These are phyloP conservation scores for Ruditapes philippinarum DNA, from an alignment of 1,140 invertebrate species.

Conservation along the genomic window DNA sequence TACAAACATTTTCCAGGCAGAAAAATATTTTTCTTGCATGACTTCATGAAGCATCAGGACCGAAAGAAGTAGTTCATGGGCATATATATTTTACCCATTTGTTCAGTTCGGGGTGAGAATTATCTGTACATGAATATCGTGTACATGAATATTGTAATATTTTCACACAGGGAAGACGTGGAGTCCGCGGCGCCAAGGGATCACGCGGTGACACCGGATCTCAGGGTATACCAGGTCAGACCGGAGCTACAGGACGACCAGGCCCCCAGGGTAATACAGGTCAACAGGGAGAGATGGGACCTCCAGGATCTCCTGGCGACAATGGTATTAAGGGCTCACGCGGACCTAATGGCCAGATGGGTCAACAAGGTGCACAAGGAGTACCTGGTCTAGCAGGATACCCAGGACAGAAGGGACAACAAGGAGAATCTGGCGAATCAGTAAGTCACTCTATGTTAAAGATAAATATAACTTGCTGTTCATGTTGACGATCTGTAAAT, in stretches of 20 bases:
- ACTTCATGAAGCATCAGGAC: too few species aligned
- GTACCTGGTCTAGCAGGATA: constrained; percentile 72
- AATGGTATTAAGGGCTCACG: constrained; percentile 77
- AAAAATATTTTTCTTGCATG: too few species aligned
- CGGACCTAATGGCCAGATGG: constrained; percentile 73
- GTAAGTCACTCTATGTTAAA: constrained; percentile 67
- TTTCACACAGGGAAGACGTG: too few species aligned
- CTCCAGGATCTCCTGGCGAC: constrained; percentile 74
- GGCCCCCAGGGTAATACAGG: constrained; percentile 80
- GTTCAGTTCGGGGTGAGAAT: too few species aligned
- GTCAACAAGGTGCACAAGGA: constrained; percentile 72
- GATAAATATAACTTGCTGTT: too few species aligned
- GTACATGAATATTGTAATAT: too few species aligned
- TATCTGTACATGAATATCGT: too few species aligned
- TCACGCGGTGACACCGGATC: constrained; percentile 79
- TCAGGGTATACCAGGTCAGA: constrained; percentile 85
- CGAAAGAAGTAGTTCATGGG: too few species aligned
- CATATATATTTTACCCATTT: too few species aligned
- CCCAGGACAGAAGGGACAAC: constrained; percentile 73
- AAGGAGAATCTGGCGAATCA: constrained; percentile 71
- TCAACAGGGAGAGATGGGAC: constrained; percentile 74
- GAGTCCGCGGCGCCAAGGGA: constrained; percentile 77
- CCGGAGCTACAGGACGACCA: constrained; percentile 74
- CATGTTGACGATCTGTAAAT: too few species aligned
- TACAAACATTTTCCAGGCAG: too few species aligned